Evolutionary conservation across 2,113 vertebrate species (phyloP).

Genomic region (Salvator merianae): DNA sequence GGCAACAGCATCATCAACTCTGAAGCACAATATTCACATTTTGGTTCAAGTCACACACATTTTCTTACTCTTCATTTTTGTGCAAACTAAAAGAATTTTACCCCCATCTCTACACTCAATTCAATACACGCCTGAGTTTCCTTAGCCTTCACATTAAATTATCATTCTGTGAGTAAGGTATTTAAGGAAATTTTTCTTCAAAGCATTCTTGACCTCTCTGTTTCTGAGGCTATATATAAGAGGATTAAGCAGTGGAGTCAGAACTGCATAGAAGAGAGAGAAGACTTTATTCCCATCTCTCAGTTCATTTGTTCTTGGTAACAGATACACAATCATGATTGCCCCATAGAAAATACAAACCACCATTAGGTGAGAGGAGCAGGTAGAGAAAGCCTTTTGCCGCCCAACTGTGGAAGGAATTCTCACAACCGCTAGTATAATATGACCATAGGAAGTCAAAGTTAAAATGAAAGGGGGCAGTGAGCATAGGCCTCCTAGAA

Average conservation of each 20-base stretch:
- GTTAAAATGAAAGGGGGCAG: slow-evolving; percentile 11
- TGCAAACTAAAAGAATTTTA: no score
- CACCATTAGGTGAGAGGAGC: slow-evolving; percentile 35
- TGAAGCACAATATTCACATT: no score
- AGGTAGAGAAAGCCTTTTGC: slow-evolving; percentile 45
- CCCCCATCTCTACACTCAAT: no score
- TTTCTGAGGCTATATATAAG: neutral
- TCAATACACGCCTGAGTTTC: no score
- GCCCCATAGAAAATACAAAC: slow-evolving; percentile 44
- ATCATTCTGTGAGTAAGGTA: neutral
- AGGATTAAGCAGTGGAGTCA: neutral
- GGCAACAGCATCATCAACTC: no score
- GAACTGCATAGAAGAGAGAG: slow-evolving; percentile 33
- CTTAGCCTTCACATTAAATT: neutral
- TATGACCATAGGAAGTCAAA: neutral
- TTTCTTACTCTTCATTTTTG: no score
- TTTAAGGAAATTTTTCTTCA: slow-evolving; percentile 16
- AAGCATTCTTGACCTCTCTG: neutral
- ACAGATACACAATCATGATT: slow-evolving; percentile 32
- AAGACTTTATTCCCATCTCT: slow-evolving; percentile 19
- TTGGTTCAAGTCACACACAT: no score
- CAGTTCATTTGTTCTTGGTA: slow-evolving; percentile 2
- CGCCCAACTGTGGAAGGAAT: slow-evolving; percentile 21
- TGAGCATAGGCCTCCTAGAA: neutral
- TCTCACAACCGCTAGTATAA: slow-evolving; percentile 28